A percentile compares a stretch with the other conserved stretches of the same genome.
Evolutionary conservation across 2,797 vertebrate species (phyloP).

Genomic region (Poecilia gillii): DNA sequence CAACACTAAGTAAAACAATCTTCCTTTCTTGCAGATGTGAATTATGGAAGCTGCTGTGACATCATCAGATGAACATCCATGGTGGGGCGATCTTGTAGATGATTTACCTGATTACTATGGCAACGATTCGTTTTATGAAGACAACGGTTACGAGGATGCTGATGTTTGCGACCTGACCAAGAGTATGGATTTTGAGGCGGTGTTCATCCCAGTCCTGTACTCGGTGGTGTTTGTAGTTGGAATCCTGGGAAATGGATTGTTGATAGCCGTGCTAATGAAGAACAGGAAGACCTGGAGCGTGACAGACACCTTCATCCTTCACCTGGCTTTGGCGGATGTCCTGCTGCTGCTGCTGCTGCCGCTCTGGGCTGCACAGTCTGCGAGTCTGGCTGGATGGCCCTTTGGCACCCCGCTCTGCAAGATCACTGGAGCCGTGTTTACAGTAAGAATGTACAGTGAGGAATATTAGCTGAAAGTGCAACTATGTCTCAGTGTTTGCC

Average conservation of each 20-base stretch:
- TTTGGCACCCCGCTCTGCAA: slow-evolving; percentile 83
- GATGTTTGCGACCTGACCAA: slow-evolving; percentile 59
- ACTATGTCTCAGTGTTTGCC: neutral
- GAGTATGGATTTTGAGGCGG: slow-evolving; percentile 68
- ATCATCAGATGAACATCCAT: neutral
- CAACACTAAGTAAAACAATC: neutral
- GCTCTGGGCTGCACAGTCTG: slow-evolving; percentile 80
- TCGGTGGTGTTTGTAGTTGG: slow-evolving; percentile 79
- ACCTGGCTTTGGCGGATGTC: slow-evolving; percentile 82
- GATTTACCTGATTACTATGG: neutral
- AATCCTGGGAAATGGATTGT: slow-evolving; percentile 81
- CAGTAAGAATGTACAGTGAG: slow-evolving; percentile 66
- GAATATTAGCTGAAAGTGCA: neutral
- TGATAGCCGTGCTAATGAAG: slow-evolving; percentile 77
- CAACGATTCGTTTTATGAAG: neutral
- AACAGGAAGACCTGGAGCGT: slow-evolving; percentile 75
- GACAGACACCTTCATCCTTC: slow-evolving; percentile 86
- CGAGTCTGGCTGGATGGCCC: slow-evolving; percentile 69
- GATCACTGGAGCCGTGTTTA: slow-evolving; percentile 83
- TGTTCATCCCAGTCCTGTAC: slow-evolving; percentile 82
- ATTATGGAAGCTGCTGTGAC: neutral
- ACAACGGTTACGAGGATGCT: neutral
- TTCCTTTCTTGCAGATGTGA: neutral
- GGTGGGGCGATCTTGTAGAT: neutral
- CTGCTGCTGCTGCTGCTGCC: slow-evolving; percentile 86